Base-by-base conservation (phyloP, 2,888 invertebrate species). In the Cantharis rustica region DNA sequence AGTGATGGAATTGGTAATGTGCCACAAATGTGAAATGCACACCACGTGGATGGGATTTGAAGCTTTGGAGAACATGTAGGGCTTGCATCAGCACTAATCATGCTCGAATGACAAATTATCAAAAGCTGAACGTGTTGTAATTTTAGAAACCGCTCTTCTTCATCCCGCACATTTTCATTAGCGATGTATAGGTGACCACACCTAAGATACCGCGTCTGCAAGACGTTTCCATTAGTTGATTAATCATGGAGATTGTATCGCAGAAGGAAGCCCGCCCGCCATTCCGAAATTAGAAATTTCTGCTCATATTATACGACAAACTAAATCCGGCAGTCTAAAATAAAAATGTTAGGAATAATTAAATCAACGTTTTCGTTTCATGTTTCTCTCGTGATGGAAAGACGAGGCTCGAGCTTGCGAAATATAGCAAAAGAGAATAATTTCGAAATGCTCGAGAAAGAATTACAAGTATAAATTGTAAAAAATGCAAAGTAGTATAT, bases 391-490 rank as follows among this genome's bases (percentile, higher is more conserved):
- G 11, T 13, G 23, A 23, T 23, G 23, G 23, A 31, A 11, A 31
- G 13, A 31, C 47, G 47, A 47, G 7, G 5, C 31, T 31, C 31
- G 47, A 47, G 47, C 5, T 47, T 47, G 5, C 3, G 9, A 47
- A 47, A 47, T 62, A 64, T 20, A 20, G 61, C 61, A 73, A 68
- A 74, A 61, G 27, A 74, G 69, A 74, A 74, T 63, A 70, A 75
- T 75, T 71, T 68, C 15, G 27, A 64, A 47, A 66, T 70, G 62
- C 23, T 71, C 69, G 16, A 69, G 70, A 68, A 73, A 31, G 68
- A 73, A 77, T 77, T 77, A 77, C 77, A 75, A 47, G 71, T 72
- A 75, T 72, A 79, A 76, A 79, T 73, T 71, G 47, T 77, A 69
- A 72, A 72, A 77, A 74, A 78, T 72, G 72, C 74, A 69, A 72